Evolutionary conservation across 2,113 vertebrate genomes (phyloP), one percentile per base, ranked within the genome.

Genomic region (Pollachius pollachius): DNA sequence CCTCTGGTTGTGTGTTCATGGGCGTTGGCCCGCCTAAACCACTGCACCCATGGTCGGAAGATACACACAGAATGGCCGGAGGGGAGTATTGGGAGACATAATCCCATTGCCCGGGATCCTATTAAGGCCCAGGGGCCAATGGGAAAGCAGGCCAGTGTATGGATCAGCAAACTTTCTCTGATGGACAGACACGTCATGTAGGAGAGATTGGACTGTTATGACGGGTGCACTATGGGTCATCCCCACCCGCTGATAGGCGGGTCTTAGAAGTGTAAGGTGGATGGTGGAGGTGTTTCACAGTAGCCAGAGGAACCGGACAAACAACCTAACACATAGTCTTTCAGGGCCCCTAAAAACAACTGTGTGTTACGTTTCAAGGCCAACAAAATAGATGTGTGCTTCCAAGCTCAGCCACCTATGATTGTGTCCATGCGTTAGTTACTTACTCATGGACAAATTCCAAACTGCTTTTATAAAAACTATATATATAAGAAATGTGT

Each of bases 121-220:
- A 93, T 93, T 93, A 93, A 78, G 80, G 70, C 64, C 70, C 80
- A 73, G 74, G 80, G 84, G 82, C 92, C 92, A 92, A 93, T 91
- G 68, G 68, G 75, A 93, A 92, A 92, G 75, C 76, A 93, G 92
- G 91, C 79, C 88, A 90, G 23, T 90, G 90, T 90, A 78, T 87
- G 87, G 41, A 85, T 93, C 89, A 92, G 88, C 88, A 92, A 89
- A 91, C 84, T 85, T 88, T 73, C 74, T 74, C 81, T 80, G 81
- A 88, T 81, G n/a, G 76, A 82, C 83, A 73, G 76, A 82, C 83
- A 73, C 16, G 13, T 71, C 54, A 57, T 37, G 56, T 69, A 69
- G 72, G 79, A 81, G 41, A 64, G 63, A 37, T 67, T 68, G 69
- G 52, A 82, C 62, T 56, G 12, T 79, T 73, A 70, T 63, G 79